Percentiles rank a stretch among this genome's conserved stretches.
These are phyloP conservation scores for Drosophila navojoa DNA, from an alignment of 1,140 invertebrate species.

Conservation along the genomic window DNA sequence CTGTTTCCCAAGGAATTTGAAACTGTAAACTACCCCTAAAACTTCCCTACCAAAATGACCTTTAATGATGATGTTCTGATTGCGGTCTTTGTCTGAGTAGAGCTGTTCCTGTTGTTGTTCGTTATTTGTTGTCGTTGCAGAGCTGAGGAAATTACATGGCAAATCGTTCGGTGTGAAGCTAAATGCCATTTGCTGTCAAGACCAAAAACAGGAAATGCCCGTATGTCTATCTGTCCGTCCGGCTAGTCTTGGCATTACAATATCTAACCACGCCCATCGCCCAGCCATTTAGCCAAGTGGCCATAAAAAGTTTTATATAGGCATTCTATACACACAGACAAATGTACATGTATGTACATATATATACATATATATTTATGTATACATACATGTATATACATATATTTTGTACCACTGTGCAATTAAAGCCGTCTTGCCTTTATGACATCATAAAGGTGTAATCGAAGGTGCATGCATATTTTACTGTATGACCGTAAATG, in stretches of 20 bases:
- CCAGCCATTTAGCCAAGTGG: slow-evolving; percentile 12
- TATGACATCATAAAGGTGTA: slow-evolving; percentile 58
- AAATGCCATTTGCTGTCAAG: slow-evolving; percentile 7
- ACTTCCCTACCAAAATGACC: slow-evolving; percentile 61
- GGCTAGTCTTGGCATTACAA: slow-evolving; percentile 5
- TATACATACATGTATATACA: background rate
- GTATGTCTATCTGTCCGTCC: background rate
- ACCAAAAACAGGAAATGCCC: slow-evolving; percentile 13
- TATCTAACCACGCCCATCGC: slow-evolving; percentile 19
- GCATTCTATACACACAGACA: background rate
- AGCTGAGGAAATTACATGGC: slow-evolving; percentile 56
- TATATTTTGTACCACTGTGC: slow-evolving; percentile 16
- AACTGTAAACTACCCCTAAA: slow-evolving; percentile 59
- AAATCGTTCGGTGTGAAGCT: slow-evolving; percentile 8
- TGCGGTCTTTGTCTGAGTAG: slow-evolving; percentile 15
- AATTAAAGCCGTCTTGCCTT: slow-evolving; percentile 44
- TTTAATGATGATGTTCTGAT: slow-evolving; percentile 63
- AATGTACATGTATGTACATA: background rate
- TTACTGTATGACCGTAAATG: background rate
- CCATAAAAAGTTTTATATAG: slow-evolving; percentile 23
- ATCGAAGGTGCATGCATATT: slow-evolving; percentile 21
- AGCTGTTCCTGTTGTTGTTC: background rate
- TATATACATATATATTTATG: background rate
- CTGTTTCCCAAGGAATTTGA: slow-evolving; percentile 40
- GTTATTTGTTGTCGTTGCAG: background rate